Base-by-base conservation (phyloP, 2,113 vertebrate genomes). In the Chloroceryle aenea region DNA sequence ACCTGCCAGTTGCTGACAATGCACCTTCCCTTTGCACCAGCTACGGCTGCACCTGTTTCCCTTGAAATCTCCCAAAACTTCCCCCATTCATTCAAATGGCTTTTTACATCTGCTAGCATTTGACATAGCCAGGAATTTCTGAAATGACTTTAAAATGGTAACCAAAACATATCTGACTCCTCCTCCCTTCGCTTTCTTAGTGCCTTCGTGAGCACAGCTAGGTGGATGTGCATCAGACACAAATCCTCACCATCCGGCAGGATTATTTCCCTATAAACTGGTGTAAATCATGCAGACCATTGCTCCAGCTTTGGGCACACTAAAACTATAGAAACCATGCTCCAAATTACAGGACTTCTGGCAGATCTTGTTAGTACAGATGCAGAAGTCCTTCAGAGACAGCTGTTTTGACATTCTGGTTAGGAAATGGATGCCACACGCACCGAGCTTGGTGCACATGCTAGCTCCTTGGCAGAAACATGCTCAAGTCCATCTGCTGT, bases 401-500 rank as follows among this genome's bases (percentile, higher is more conserved):
- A 97, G 91, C 90, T 97, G 96, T 89, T 97, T 43, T 67, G 71
- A 85, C 91, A 85, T 96, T 83, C 87, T 95, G 94, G 52, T 89
- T 80, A 81, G 92, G 85, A 94, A 66, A 72, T 38, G 59, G 81
- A 64, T 61, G 78, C 84, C 94, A 89, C 95, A 69, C 22, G 53
- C 55, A 14, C 36, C 86, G 82, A 78, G 93, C 75, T 50, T 66
- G 53, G 78, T 82, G 94, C 92, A 58, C 79, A 23, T 47, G 61
- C 53, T 14, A 30, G 64, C 69, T 45, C 71, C 97, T 87, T 94
- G 93, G 96, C 96, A 94, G 93, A 77, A 84, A 80, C 64, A 43
- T 26, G 71, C 74, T 80, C 95, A 93, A 89, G 76, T 56, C 97
- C 97, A 97, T 98, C 97, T 98, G 98, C 83, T 93, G 32, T 55